Conservation (phyloP, 64 coral and sea anemone genomes). For the Platygyra sinensis region DNA sequence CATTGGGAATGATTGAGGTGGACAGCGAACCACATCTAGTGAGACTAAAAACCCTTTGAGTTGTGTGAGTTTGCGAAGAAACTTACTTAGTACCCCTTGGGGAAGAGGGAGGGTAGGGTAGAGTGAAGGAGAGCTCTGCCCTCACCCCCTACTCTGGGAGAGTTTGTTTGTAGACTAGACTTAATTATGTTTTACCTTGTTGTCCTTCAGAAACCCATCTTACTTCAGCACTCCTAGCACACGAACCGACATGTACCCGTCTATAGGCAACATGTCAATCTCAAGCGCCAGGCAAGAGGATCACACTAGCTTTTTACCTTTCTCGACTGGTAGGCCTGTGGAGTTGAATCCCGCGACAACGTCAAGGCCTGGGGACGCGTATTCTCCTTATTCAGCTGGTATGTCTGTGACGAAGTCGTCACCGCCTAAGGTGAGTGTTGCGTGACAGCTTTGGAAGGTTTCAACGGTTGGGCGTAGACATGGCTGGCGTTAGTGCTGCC, state of each 20-base stretch:
- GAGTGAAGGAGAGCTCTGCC: too few species aligned
- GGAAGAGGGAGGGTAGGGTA: too few species aligned
- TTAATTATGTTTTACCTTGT: neutral
- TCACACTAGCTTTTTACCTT: conserved; percentile 2
- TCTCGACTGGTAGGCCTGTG: conserved; percentile 35
- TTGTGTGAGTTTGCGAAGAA: too few species aligned
- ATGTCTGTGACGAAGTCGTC: conserved; percentile 26
- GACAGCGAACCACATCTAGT: too few species aligned
- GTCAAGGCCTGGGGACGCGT: neutral
- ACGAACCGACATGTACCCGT: conserved; percentile 49
- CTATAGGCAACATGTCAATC: conserved; percentile 43
- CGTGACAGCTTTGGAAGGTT: too few species aligned
- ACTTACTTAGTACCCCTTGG: too few species aligned
- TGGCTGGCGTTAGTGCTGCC: too few species aligned
- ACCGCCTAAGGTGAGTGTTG: conserved; percentile 12
- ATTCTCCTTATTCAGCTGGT: conserved; percentile 27
- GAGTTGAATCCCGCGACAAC: conserved; percentile 15
- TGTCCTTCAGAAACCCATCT: conserved; percentile 31
- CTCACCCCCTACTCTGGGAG: too few species aligned
- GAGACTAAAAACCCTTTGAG: too few species aligned
- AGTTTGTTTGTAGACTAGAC: too few species aligned
- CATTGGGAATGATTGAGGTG: neutral
- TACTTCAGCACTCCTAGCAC: conserved; percentile 44
- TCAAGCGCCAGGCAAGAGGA: conserved; percentile 8
- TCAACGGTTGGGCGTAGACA: too few species aligned